Conservation (phyloP, 2,113 vertebrate species). For the Pseudorectes ferrugineus region DNA sequence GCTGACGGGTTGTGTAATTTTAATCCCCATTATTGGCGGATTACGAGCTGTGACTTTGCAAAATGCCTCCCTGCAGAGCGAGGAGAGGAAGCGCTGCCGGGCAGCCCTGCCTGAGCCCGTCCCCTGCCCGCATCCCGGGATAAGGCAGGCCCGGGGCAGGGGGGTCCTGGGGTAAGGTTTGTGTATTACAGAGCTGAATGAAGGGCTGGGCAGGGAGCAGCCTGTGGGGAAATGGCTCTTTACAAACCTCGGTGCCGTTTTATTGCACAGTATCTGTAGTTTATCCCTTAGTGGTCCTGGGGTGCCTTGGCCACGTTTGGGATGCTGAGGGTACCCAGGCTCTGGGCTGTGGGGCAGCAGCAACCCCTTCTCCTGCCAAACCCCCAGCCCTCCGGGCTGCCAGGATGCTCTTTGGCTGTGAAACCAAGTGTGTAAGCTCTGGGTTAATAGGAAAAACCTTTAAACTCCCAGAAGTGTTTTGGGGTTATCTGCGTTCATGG, state of each 20-base stretch:
- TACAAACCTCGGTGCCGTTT: not conserved
- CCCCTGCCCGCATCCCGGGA: not conserved
- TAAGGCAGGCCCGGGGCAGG: not conserved
- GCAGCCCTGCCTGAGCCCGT: not conserved
- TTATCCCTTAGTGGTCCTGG: not conserved
- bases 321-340: not conserved
- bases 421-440: not conserved
- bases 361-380: not conserved
- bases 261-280: fast-evolving
- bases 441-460: conserved; percentile 9
- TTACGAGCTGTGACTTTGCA: conserved; percentile 56
- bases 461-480: not conserved
- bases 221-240: not conserved
- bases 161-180: not conserved
- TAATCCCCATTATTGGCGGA: conserved; percentile 42
- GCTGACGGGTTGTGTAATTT: not conserved
- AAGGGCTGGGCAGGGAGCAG: not conserved
- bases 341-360: not conserved
- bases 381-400: not conserved
- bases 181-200: fast-evolving
- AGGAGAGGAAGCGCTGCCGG: not conserved
- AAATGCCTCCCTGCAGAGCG: not conserved
- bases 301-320: not conserved
- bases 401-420: not conserved
- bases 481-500: conserved; percentile 12